A percentile compares a stretch with the other conserved stretches of the same genome.
Evolutionary conservation across 2,888 invertebrate species (phyloP).

Genomic region (Thecophora atra): DNA sequence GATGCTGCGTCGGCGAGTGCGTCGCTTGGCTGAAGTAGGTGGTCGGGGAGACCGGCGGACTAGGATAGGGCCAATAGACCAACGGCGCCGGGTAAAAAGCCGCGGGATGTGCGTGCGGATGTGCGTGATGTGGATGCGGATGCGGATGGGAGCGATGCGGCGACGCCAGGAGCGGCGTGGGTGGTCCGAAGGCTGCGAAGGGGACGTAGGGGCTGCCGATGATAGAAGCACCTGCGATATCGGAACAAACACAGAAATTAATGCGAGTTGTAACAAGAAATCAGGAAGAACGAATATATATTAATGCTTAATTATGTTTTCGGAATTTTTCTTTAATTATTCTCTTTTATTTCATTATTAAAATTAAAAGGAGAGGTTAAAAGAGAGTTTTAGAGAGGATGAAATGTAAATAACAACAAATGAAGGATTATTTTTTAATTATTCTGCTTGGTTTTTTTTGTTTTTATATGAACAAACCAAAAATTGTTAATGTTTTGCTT

Average conservation of each 20-base stretch:
- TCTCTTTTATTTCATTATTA: background rate
- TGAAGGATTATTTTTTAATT: constrained; percentile 18
- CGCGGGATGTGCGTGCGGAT: constrained; percentile 58
- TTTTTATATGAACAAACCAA: constrained; percentile 40
- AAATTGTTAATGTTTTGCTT: constrained; percentile 15
- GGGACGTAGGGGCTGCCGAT: constrained; percentile 67
- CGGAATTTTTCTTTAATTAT: background rate
- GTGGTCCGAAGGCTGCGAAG: constrained; percentile 67
- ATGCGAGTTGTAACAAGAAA: constrained; percentile 4
- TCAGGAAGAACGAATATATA: constrained; percentile 32
- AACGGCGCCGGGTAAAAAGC: constrained; percentile 73
- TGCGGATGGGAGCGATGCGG: constrained; percentile 65
- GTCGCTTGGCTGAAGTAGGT: constrained; percentile 79
- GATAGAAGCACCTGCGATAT: constrained; percentile 69
- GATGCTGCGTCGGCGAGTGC: constrained; percentile 60
- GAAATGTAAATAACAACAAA: constrained; percentile 10
- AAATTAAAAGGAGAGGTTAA: background rate
- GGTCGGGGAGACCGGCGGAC: constrained; percentile 92
- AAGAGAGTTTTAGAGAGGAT: constrained; percentile 3
- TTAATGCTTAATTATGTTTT: constrained; percentile 23
- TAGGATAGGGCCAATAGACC: constrained; percentile 94
- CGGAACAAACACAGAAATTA: constrained; percentile 6
- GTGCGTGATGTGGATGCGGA: constrained; percentile 69
- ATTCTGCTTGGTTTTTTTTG: constrained; percentile 15
- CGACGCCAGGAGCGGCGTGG: constrained; percentile 61